Conservation (phyloP, 2,797 vertebrate genomes). For the Pristis pectinata region DNA sequence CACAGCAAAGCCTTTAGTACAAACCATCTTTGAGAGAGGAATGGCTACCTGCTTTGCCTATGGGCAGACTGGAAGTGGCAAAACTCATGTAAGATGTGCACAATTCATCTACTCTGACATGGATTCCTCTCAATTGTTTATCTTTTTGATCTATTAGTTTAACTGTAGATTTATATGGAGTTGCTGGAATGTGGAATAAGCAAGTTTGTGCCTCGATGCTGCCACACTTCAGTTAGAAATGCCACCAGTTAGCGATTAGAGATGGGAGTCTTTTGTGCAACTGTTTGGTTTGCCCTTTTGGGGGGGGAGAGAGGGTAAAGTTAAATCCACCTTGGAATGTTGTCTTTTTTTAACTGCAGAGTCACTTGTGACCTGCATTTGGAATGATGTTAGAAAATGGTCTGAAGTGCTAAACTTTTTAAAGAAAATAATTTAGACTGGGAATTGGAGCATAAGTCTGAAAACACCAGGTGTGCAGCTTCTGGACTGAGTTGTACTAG, state of each 20-base stretch:
- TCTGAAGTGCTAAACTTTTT: not conserved
- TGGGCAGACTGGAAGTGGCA: conserved; percentile 95
- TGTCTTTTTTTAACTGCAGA: not conserved
- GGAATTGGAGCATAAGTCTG: too few species aligned
- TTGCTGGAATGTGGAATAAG: not conserved
- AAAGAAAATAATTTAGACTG: too few species aligned
- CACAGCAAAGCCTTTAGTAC: conserved; percentile 84
- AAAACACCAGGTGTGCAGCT: too few species aligned
- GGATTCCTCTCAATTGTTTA: not conserved
- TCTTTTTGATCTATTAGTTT: not conserved
- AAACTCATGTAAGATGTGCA: conserved; percentile 79
- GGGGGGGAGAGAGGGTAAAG: too few species aligned
- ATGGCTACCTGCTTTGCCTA: conserved; percentile 88
- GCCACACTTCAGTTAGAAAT: too few species aligned
- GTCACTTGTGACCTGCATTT: not conserved
- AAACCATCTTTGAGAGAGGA: conserved; percentile 84
- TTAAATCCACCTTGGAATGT: too few species aligned
- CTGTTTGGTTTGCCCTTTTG: too few species aligned
- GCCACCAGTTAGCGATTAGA: too few species aligned
- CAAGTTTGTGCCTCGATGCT: too few species aligned
- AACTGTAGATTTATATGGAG: not conserved
- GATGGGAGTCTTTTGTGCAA: too few species aligned
- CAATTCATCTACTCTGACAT: not conserved
- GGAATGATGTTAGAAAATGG: not conserved
- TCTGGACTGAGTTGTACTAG: too few species aligned